Evolutionary conservation across 2,113 vertebrate species (phyloP).

Genomic region (Enhydra lutris): DNA sequence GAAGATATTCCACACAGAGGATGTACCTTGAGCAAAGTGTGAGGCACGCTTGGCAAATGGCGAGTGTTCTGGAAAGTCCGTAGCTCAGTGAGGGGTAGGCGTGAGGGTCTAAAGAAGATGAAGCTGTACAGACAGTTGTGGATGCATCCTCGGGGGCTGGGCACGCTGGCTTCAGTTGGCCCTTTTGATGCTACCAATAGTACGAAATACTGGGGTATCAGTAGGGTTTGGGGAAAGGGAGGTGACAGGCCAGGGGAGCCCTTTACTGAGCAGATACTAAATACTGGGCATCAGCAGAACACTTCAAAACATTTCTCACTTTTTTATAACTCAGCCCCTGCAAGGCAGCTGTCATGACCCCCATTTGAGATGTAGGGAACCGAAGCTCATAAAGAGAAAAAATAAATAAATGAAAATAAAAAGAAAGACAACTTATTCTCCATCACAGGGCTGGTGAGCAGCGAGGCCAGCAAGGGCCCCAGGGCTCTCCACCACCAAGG

Average conservation of each 20-base stretch:
- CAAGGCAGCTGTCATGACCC: background rate
- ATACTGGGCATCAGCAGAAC: accelerated
- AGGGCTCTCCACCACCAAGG: too few species aligned
- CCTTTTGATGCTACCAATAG: too few species aligned
- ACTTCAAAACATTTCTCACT: background rate
- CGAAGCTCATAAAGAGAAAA: background rate
- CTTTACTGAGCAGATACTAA: too few species aligned
- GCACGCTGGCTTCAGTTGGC: background rate
- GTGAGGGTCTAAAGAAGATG: background rate
- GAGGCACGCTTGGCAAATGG: background rate
- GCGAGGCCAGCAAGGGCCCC: accelerated
- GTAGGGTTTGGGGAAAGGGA: background rate
- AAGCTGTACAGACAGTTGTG: background rate
- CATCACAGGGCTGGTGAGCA: background rate
- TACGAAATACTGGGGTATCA: too few species aligned
- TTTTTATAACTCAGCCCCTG: background rate
- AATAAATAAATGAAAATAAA: background rate
- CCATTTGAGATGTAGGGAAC: background rate
- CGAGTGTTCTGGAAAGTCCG: accelerated
- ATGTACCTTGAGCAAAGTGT: background rate
- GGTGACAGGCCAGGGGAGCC: background rate
- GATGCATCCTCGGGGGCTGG: background rate
- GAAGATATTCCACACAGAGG: background rate
- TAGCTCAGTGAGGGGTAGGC: background rate
- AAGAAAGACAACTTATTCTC: background rate